Evolutionary conservation across 2,888 invertebrate species (phyloP).

Genomic region (Axea sp.): DNA sequence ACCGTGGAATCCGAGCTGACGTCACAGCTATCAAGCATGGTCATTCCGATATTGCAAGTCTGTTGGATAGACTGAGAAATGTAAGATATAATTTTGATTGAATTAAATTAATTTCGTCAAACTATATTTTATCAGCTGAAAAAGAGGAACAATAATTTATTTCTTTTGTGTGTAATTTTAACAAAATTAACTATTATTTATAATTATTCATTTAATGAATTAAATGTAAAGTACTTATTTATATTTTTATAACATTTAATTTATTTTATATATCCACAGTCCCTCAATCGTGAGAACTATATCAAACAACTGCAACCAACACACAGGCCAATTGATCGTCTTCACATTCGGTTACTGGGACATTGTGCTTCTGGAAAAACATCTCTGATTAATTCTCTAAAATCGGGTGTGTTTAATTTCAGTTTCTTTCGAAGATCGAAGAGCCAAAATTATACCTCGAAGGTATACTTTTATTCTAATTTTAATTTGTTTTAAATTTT

Average conservation of each 20-base stretch:
- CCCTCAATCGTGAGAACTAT: conserved; percentile 80
- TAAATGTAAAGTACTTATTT: no score
- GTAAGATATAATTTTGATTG: conserved; percentile 79
- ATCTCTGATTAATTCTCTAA: conserved; percentile 84
- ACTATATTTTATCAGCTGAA: no score
- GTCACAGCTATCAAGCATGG: conserved; percentile 89
- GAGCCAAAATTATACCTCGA: conserved; percentile 74
- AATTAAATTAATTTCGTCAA: no score
- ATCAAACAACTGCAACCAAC: conserved; percentile 84
- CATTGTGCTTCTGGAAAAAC: conserved; percentile 88
- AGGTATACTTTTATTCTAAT: conserved; percentile 72
- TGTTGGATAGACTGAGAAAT: conserved; percentile 84
- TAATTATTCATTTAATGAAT: no score
- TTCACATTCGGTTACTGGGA: conserved; percentile 86
- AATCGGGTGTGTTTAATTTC: conserved; percentile 84
- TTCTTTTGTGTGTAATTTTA: not conserved
- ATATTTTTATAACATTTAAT: conserved; percentile 49
- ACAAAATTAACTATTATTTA: not conserved
- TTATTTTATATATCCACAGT: conserved; percentile 65
- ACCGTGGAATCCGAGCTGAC: conserved; percentile 86
- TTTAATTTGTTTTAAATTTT: no score
- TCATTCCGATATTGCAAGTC: conserved; percentile 84
- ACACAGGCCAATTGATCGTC: conserved; percentile 81
- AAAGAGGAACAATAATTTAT: not conserved
- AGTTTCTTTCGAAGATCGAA: conserved; percentile 84